These are phyloP conservation scores for Chrysomela aeneicollis DNA, from an alignment of 2,888 invertebrate species.

Conservation along the genomic window DNA sequence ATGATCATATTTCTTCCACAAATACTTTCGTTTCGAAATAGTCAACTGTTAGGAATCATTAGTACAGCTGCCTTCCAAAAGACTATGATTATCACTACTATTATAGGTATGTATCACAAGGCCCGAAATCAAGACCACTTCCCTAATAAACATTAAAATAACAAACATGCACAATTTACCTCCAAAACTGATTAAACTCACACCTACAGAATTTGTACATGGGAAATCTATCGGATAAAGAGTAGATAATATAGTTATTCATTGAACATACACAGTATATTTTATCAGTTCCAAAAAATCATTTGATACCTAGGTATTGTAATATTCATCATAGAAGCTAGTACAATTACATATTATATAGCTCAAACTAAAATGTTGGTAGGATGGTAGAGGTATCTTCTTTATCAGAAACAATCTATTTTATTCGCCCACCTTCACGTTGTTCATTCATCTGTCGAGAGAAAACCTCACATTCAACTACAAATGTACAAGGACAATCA, in stretches of 20 bases:
- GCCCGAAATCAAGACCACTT: slow-evolving; percentile 3
- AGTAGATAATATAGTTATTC: no score
- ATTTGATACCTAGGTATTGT: no score
- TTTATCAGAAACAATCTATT: no score
- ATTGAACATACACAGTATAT: not conserved
- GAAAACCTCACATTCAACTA: no score
- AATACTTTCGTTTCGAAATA: not conserved
- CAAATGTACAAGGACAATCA: no score
- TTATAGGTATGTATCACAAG: slow-evolving; percentile 4
- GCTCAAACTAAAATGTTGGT: no score
- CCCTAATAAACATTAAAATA: not conserved
- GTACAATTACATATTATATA: no score
- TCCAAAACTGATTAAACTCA: slow-evolving; percentile 17
- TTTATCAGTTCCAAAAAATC: not conserved
- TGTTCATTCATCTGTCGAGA: no score
- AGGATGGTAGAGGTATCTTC: no score
- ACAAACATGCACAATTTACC: not conserved
- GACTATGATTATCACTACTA: not conserved
- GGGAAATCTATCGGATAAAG: slow-evolving; percentile 6
- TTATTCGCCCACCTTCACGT: no score
- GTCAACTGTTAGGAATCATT: not conserved
- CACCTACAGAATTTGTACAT: slow-evolving; percentile 30
- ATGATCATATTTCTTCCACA: not conserved
- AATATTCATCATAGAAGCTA: no score
- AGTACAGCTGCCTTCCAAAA: not conserved